Evolutionary conservation across 2,113 vertebrate genomes (phyloP), one percentile per base, ranked within the genome.

Genomic region (Galemys pyrenaicus): DNA sequence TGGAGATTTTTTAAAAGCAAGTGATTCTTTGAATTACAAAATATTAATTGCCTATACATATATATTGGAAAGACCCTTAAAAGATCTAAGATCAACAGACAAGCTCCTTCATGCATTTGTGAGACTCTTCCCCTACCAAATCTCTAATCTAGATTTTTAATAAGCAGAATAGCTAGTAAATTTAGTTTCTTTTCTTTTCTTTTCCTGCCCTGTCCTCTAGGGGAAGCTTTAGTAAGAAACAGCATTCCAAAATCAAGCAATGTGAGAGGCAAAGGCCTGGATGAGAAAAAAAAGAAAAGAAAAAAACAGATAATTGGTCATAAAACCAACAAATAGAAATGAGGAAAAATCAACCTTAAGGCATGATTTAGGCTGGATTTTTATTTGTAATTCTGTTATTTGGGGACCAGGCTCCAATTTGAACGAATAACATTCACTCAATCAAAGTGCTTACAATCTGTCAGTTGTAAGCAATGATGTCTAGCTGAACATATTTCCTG

Each of bases 161-260:
- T 87, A 85, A 89, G 67, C 88, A 70, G 67, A 82, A 46, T 77
- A 92, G 73, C 78, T 92, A 64, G 68, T 82, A 68, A 80, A 92
- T 92, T 94, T 90, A 67, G 62, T 75, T 84, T 92, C 92, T 96
- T 97, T 96, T 92, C 92, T 96, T 97, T 96, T 88, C 92, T 96
- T 97, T 97, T 91, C 90, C 96, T 90, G 96, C 84, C 87, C 96
- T 96, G 95, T 97, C 94, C 96, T 97, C 94, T 96, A 97, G 94
- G 89, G 90, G 95, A 96, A 96, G 89, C 67, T 91, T 95, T 96
- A 82, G 82, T 96, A 86, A 95, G 97, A 95, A 95, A 87, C 88
- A 96, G 39, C 51, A 86, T 81, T 74, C 87, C 75, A 83, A 84
- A 68, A 96, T 73, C 32, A 90, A 73, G 67, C 49, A 89, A 32